Conservation (phyloP, 2,113 vertebrate species). For the Hemicordylus capensis region DNA sequence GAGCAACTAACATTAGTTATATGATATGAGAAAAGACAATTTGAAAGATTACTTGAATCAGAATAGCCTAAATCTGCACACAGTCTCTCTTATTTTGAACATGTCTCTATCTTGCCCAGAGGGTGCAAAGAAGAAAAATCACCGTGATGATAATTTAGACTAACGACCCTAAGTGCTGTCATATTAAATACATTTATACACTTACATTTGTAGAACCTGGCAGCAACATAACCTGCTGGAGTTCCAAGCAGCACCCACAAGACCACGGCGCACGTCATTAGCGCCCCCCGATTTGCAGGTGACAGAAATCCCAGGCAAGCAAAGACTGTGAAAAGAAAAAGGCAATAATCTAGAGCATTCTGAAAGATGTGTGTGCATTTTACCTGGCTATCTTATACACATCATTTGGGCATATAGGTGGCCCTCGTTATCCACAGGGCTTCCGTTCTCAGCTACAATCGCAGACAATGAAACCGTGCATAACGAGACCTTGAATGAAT, state of each 20-base stretch:
- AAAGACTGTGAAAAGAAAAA: constrained; percentile 76
- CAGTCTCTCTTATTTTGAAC: background rate
- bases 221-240: constrained; percentile 91
- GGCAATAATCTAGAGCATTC: constrained; percentile 2
- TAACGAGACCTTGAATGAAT: no score
- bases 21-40: background rate
- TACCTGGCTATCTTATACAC: background rate
- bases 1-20: constrained; percentile 22
- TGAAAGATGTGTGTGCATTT: background rate
- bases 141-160: constrained; percentile 79
- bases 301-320: constrained; percentile 97
- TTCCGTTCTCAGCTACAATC: no score
- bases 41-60: background rate
- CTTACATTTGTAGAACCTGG: constrained; percentile 97
- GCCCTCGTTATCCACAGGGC: no score
- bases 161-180: constrained; percentile 76
- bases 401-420: no score
- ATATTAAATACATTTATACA: constrained; percentile 59
- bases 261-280: constrained; percentile 99
- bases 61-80: background rate
- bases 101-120: constrained; percentile 21
- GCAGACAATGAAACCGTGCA: no score
- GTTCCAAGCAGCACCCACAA: constrained; percentile 92
- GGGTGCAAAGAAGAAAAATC: constrained; percentile 20
- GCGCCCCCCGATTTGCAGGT: constrained; percentile 91